Percentiles rank a stretch among this genome's conserved stretches.
These are phyloP conservation scores for Porites australiensis DNA, from an alignment of 64 coral and sea anemone genomes.

Conservation along the genomic window DNA sequence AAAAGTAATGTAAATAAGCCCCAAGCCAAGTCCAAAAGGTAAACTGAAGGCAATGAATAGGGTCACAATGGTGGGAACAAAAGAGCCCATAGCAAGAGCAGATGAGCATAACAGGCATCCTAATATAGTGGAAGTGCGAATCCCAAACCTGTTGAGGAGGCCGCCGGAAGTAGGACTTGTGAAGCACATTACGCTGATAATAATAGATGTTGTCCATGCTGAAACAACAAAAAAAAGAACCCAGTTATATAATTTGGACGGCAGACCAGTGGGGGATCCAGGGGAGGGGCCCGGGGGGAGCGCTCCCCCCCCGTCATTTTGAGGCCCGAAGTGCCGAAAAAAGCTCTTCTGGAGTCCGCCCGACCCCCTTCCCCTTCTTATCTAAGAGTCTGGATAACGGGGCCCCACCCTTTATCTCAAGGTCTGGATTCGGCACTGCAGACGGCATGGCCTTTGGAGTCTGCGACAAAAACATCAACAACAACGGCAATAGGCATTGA, in stretches of 20 bases:
- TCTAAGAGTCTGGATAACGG: no score
- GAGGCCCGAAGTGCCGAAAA: no score
- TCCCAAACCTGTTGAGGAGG: neutral
- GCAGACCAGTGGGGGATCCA: no score
- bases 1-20: neutral
- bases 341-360: no score
- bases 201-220: neutral
- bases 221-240: neutral
- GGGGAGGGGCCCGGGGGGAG: no score
- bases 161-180: neutral
- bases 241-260: neutral
- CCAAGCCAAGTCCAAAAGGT: neutral
- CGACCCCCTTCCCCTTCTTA: no score
- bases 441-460: no score
- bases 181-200: neutral
- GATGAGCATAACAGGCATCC: neutral
- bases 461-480: no score
- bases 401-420: no score
- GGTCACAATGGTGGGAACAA: neutral
- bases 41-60: conserved; percentile 39
- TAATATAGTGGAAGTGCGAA: neutral
- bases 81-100: neutral
- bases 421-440: no score
- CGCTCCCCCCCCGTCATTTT: no score
- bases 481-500: no score